phyloP scores from a whole-genome alignment of 2,888 invertebrate species.

The Cryptosula pallasiana region DNA sequence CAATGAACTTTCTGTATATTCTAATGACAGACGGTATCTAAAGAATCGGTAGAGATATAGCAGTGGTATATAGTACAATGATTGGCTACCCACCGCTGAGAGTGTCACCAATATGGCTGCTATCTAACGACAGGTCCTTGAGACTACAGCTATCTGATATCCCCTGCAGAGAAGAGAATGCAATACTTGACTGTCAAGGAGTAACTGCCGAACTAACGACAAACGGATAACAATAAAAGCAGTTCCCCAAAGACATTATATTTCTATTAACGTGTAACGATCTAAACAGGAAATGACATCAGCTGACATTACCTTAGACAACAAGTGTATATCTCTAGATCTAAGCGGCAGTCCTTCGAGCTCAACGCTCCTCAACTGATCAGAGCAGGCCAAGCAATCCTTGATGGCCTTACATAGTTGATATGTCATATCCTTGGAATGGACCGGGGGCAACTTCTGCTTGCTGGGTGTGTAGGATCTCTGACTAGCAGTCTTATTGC shows the following conservation, averaged over 20 bases:
- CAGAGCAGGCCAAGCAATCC: conserved; percentile 44
- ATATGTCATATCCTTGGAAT: conserved; percentile 50
- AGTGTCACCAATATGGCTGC: conserved; percentile 44
- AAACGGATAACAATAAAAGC: background rate
- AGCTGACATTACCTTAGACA: conserved; percentile 40
- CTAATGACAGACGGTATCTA: too few relatives aligned
- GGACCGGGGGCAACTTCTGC: conserved; percentile 45
- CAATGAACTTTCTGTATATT: too few relatives aligned
- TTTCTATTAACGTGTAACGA: too few relatives aligned
- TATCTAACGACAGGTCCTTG: conserved; percentile 46
- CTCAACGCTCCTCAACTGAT: conserved; percentile 42
- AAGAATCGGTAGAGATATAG: too few relatives aligned
- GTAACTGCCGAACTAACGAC: background rate
- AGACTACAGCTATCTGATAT: conserved; percentile 42
- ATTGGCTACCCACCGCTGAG: background rate
- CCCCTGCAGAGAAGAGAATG: conserved; percentile 34
- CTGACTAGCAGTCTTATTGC: too few relatives aligned
- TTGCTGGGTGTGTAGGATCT: background rate
- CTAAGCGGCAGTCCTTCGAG: conserved; percentile 49
- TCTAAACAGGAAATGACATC: background rate
- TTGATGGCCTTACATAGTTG: conserved; percentile 46
- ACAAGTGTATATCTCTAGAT: conserved; percentile 39
- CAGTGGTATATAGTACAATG: too few relatives aligned
- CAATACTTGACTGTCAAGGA: background rate
- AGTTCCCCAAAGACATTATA: too few relatives aligned